Base-by-base conservation (phyloP, 2,113 vertebrate genomes). In the Nothoprocta perdicaria region DNA sequence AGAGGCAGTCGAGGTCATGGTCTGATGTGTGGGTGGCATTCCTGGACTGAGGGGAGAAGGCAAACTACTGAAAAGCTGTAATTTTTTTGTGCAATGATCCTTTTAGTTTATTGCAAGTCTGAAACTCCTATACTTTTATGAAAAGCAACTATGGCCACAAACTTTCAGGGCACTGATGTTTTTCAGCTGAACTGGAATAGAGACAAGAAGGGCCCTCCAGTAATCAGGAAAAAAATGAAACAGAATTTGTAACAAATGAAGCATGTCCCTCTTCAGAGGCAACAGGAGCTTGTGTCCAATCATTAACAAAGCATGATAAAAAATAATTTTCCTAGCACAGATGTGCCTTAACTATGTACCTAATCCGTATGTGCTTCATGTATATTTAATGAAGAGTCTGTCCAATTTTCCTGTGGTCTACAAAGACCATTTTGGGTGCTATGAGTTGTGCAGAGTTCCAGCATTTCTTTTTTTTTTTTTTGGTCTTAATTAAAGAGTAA, bases 1-100 rank as follows among this genome's bases (percentile, higher is more conserved):
- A 76, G 74, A 91, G n/a, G 83, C 85, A 94, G 61, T 53, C 14
- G 23, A 92, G 81, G 94, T 95, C 90, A 93, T 7, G 63, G 45
- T 69, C 71, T 93, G 88, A 82, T 0, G 1, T 86, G 89, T 69
- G 89, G 81, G 86, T 92, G 92, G 86, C 84, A 86, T 82, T 86
- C 63, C 55, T 89, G 63, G 41, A 79, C 50, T 77, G 27, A 24
- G 72, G 40, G 85, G 40, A 13, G 17, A 31, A 29, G n/a, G 9
- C 65, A 94, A 22, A 14, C 84, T 94, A 65, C 58, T 81, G 50
- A 85, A 82, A 88, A 67, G 55, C 76, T 2, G 0, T 10, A 3
- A 41, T 80, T 71, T 85, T 43, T 95, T 62, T 18, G 17, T 83
- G 85, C 93, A 94, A 65, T 38, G 45, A 87, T 77, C 50, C n/a